Evolutionary conservation across 2,113 vertebrate species (phyloP), one percentile per base, ranked within the genome.

Genomic region (Sceloporus undulatus): DNA sequence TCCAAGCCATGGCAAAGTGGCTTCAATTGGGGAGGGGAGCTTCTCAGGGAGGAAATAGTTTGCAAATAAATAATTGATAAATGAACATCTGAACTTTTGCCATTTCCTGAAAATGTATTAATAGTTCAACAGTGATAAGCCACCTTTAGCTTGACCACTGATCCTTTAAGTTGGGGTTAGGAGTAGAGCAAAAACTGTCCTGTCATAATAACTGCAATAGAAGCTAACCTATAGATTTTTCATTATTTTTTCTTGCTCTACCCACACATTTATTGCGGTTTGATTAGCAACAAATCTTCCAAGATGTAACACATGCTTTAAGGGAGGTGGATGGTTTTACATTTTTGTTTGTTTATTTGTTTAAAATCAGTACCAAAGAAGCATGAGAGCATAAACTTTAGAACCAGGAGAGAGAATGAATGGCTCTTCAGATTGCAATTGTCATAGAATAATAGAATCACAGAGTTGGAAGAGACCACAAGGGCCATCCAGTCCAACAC

Each of bases 21-120:
- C 54, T 14, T 68, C 29, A 38, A 18, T 16, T 14, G 59, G 59
- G 18, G 16, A 4, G 18, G 59, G 59, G 14, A 18, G 1, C 4
- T 59, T 18, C 1, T 23, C 18, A 10, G 7, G n/a, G 1, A 13
- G 9, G 0, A 68, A 77, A 68, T 66, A 3, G 34, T 11, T 85
- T 76, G 5, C 66, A 5, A 23, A 23, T 16, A 62, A 11, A 1
- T 38, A 29, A 42, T n/a, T 78, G 66, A 66, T 48, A 40, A 85
- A 76, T 59, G 21, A 2, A 25, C 3, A 21, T 42, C 25, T 21
- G 59, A 85, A 62, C 73, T 85, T 85, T 71, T 75, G 34, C n/a
- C 73, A 76, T 76, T 74, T 85, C 65, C 6, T 23, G 34, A 83
- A 83, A 54, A n/a, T 21, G n/a, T 75, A 73, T 52, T 73, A 83